Evolutionary conservation across 2,888 invertebrate species (phyloP), one percentile per base, ranked within the genome.

Genomic region (Peribatodes rhomboidaria): DNA sequence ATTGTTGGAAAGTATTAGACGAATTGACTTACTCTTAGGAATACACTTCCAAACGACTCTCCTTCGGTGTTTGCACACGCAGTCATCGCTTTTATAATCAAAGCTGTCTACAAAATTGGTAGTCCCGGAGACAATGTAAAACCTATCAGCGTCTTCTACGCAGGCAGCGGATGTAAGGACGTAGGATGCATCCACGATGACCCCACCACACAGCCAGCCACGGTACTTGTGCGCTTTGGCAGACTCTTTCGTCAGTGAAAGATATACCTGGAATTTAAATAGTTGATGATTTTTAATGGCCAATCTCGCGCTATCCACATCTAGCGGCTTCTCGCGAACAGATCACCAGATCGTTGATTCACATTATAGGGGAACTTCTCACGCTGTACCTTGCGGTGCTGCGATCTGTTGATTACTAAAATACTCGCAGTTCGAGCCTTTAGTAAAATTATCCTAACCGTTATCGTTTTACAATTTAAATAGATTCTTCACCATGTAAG

Each of bases 11-110:
- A n/a, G n/a, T n/a, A n/a, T n/a, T n/a, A n/a, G n/a, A n/a, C n/a
- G n/a, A n/a, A n/a, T n/a, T n/a, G n/a, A 84, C 92, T 86, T 82
- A 92, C 92, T 92, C 67, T 92, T 92, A 11, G 92, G 92, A 39
- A 92, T 87, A 79, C 92, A 93, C 70, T 92, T 92, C 92, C 92
- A 93, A 0, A 93, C 86, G 18, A 92, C 92, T 66, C 78, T 85
- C 2, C 92, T 82, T 2, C 92, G 77, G 70, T 91, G 84, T 49
- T 89, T 87, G 72, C 90, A 90, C 7, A 89, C 88, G 64, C 92
- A 93, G 0, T 88, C 79, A 58, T 92, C 82, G 1, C 41, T 74
- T 65, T 90, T 92, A 47, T 88, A 90, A 65, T 92, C 90, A 62
- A 88, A 87, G 68, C 90, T 90, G 67, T 91, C 92, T 0, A 92